Conservation (phyloP, 2,888 invertebrate genomes). For the Salpingus planirostris region DNA sequence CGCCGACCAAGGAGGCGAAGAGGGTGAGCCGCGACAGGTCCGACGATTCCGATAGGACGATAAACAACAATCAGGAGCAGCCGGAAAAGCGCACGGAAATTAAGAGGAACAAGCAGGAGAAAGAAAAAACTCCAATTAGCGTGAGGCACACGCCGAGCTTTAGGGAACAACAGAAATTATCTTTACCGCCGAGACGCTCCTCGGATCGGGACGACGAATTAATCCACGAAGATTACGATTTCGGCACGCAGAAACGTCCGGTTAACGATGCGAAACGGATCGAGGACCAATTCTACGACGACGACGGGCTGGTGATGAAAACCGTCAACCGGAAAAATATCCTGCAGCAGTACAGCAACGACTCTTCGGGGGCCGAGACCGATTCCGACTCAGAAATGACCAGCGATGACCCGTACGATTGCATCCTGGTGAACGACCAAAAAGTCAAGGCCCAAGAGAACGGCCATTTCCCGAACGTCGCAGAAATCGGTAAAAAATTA, state of each 20-base stretch:
- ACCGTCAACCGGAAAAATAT: conserved; percentile 66
- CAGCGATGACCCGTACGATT: conserved; percentile 68
- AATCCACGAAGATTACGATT: conserved; percentile 17
- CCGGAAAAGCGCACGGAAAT: too few species aligned
- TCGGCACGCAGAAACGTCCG: conserved; percentile 8
- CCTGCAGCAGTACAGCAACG: conserved; percentile 58
- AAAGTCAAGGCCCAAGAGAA: conserved; percentile 31
- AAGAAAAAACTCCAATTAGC: conserved; percentile 18
- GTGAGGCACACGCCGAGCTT: neutral
- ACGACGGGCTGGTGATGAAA: conserved; percentile 58
- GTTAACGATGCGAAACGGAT: too few species aligned
- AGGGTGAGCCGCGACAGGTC: conserved; percentile 33
- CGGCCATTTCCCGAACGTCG: conserved; percentile 46
- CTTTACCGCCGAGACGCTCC: conserved; percentile 15
- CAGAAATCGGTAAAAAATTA: conserved; percentile 39
- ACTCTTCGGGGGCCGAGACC: conserved; percentile 53
- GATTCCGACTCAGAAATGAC: conserved; percentile 55
- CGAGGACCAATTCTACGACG: conserved; percentile 59
- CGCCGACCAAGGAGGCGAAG: conserved; percentile 37
- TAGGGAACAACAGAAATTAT: conserved; percentile 19
- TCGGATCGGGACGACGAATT: too few species aligned
- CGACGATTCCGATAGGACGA: conserved; percentile 39
- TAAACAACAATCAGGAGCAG: conserved; percentile 31
- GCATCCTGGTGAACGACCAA: conserved; percentile 73
- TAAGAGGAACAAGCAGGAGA: too few species aligned